Conservation (phyloP, 2,113 vertebrate species). For the Ursus arctos region DNA sequence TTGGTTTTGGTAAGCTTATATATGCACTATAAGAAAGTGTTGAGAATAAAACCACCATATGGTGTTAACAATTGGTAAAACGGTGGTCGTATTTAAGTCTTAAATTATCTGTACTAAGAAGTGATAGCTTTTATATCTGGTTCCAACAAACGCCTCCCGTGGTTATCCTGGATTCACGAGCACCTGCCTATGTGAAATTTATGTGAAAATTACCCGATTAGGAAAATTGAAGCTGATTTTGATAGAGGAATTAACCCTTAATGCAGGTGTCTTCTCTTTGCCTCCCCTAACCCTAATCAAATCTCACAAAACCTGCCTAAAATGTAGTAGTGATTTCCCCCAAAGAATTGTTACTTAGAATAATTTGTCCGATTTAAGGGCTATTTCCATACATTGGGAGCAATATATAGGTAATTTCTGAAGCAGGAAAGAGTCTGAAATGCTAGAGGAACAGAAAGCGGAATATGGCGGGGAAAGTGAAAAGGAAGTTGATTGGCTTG, state of each 20-base stretch:
- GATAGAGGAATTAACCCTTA: background rate
- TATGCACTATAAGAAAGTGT: background rate
- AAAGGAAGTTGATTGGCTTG: background rate
- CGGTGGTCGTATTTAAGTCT: background rate
- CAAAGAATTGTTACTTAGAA: background rate
- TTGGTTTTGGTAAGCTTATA: background rate
- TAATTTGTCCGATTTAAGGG: background rate
- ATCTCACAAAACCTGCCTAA: background rate
- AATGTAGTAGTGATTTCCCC: background rate
- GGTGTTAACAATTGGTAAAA: background rate
- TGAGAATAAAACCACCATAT: background rate
- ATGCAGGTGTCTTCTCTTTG: background rate
- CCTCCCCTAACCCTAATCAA: background rate
- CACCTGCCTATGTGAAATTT: background rate
- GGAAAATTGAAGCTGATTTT: background rate
- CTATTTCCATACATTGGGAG: background rate
- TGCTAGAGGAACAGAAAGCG: background rate
- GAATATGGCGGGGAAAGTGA: background rate
- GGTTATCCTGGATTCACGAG: background rate
- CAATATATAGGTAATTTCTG: background rate
- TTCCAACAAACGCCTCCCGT: background rate
- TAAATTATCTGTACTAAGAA: background rate
- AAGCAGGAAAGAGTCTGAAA: background rate
- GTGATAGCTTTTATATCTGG: background rate
- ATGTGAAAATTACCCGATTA: background rate